Base-by-base conservation (phyloP, 1,140 invertebrate species). In the Bactericera cockerelli region DNA sequence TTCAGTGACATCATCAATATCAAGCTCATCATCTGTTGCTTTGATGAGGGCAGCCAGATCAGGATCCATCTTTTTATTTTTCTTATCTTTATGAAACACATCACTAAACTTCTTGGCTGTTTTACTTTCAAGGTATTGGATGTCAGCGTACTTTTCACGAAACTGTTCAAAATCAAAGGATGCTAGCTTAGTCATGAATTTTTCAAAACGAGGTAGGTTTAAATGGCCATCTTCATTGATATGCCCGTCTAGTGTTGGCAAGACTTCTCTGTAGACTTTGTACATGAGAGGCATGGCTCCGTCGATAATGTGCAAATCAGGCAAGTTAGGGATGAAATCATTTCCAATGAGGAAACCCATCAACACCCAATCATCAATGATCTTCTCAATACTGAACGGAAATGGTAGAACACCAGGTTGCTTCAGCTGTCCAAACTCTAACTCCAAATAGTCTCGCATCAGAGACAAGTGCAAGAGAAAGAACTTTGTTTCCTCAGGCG, bases 311-410 rank as follows among this genome's bases (percentile, higher is more conserved):
- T 98, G 90, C 68, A 98, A 77, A 70, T 94, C 83, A 26, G 94
- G 93, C 57, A 98, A 74, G 74, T 96, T 80, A 0, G 94, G 94
- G 66, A 98, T 89, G 72, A 98, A 98, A 74, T 98, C 94, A 72
- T 98, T 98, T 42, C 94, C 94, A 4, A 98, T 86, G 25, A 98
- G 73, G 71, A 97, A 97, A 1, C 90, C 87, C 88, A 98, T 92
- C 6, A 98, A 72, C 2, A 98, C 75, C 81, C 81, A 84, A 68
- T 84, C 81, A 69, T 83, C 81, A 63, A 83, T 81, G 59, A 84
- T 81, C 38, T 84, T 83, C 67, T 94, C 92, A 60, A 95, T 74
- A 69, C 93, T 81, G 71, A 82, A 93, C 2, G 72, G 63, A 73
- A 89, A 92, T 0, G 75, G 69, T 22, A 90, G 66, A 26, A 79